Base-by-base conservation (phyloP, 2,888 invertebrate genomes). In the Rhyacophila evoluta region DNA sequence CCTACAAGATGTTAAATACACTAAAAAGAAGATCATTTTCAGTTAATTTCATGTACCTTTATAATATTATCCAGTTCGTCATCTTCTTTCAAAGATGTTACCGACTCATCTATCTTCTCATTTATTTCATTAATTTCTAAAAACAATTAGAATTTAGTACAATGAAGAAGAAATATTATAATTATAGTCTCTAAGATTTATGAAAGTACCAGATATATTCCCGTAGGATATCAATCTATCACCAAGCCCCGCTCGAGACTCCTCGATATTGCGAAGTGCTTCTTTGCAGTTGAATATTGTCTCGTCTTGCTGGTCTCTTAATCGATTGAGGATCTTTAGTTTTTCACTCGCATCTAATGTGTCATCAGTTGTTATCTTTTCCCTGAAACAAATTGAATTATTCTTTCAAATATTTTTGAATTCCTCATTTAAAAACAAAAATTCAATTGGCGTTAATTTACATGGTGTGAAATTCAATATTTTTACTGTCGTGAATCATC, bases 281-380 rank as follows among this genome's bases (percentile, higher is more conserved):
- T 41, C n/a, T 19, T 33, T 38, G 67, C 41, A 70, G 10, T 67
- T 73, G n/a, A 12, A 28, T 70, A 76, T 72, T 12, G 39, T 27
- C n/a, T 79, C 75, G 5, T 76, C 76, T 2, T 68, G 70, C 27
- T 71, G 37, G 12, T 70, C 68, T 41, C 74, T 72, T 19, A 76
- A 36, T 55, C 33, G 67, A 28, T 74, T 55, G 25, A 78, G 37
- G 25, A 55, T 70, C n/a, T 41, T 27, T 1, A 74, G 25, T 70
- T 74, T 73, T n/a, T 78, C 5, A 10, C 36, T 74, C 8, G 28
- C 28, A 4, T 36, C 12, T 69, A 78, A 33, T 27, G 19, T 11
- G 11, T 12, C n/a, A 74, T 78, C 38, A 5, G 69, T 70, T 36
- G 74, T 68, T 15, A 70, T 10, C 8, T 38, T 72, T 73, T 73